Conservation (phyloP, 2,888 invertebrate genomes). For the Cremastinae sp. region DNA sequence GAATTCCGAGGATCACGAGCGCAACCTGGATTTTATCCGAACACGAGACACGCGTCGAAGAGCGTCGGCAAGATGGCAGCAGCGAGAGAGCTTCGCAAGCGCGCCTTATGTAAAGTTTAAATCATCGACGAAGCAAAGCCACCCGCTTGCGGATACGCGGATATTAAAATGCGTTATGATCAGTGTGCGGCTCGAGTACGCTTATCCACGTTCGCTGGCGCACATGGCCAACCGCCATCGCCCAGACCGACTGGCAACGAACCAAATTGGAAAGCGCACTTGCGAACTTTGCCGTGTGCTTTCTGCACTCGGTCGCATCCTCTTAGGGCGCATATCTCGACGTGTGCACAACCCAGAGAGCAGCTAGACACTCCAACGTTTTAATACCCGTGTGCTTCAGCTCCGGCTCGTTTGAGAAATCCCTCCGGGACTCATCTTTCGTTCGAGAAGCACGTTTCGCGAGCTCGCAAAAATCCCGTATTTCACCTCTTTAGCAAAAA, state of each 20-base stretch:
- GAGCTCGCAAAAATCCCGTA: conserved; percentile 53
- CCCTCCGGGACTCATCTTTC: conserved; percentile 37
- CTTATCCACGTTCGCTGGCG: conserved; percentile 63
- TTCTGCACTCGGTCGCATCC: conserved; percentile 52
- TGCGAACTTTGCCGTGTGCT: conserved; percentile 68
- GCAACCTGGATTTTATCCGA: conserved; percentile 50
- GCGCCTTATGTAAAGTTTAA: conserved; percentile 71
- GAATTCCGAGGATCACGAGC: conserved; percentile 58
- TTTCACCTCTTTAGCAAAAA: conserved; percentile 57
- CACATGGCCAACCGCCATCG: conserved; percentile 59
- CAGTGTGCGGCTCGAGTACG: conserved; percentile 53
- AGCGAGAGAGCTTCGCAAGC: conserved; percentile 54
- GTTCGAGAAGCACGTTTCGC: conserved; percentile 52
- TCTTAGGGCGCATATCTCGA: conserved; percentile 40
- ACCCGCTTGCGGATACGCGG: conserved; percentile 57
- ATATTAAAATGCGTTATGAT: conserved; percentile 76
- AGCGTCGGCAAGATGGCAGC: conserved; percentile 47
- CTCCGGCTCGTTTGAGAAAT: conserved; percentile 58
- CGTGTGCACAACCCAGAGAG: conserved; percentile 44
- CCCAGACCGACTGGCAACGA: conserved; percentile 72
- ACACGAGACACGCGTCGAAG: conserved; percentile 21
- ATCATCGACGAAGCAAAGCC: conserved; percentile 66
- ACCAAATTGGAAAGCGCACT: conserved; percentile 77
- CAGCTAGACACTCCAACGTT: conserved; percentile 27
- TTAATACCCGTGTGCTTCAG: conserved; percentile 42